Evolutionary conservation across 2,113 vertebrate genomes (phyloP), one percentile per base, ranked within the genome.

Genomic region (Lepus americanus): DNA sequence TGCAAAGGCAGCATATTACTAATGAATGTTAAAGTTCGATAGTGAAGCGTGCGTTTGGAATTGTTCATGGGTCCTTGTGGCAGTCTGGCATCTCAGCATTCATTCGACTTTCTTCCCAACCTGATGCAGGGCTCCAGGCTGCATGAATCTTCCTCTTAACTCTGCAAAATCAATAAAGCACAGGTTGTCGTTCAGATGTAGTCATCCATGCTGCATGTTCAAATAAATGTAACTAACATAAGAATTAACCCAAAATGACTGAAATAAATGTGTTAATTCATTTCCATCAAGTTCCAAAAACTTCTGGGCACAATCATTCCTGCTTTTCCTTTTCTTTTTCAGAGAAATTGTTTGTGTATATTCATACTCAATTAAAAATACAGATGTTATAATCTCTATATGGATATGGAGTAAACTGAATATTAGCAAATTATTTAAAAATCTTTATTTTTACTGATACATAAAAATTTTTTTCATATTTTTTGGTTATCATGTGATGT

Each of bases 1-100:
- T 91, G 96, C 87, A 94, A 91, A 98, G 97, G 98, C 98, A 98
- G 98, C 99, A 98, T 98, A 97, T 98, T 98, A 99, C 97, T 98
- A 98, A 98, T 94, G 94, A 97, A 96, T 96, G 94, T 97, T 96
- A 96, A 98, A 96, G 95, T 98, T 97, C 53, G 94, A 97, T 23
- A 84, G 27, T 95, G 93, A 92, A 82, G 94, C 72, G 74, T 70
- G 82, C 92, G 70, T 77, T 92, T 33, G 81, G 73, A 92, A 94
- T 77, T 97, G 94, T 97, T 97, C 97, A 93, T 96, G 94, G 96
- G 95, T 96, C 73, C 97, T 29, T 87, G 6, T 70, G 72, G 92
- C 63, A 51, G 72, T 86, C 73, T 96, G 96, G 95, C 89, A 96
- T 96, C 90, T 83, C 83, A 88, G 87, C 17, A 73, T 93, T 87